A percentile compares a stretch with the other conserved stretches of the same genome.
phyloP scores from a whole-genome alignment of 2,113 vertebrate genomes.

The Sigmodon hispidus region DNA sequence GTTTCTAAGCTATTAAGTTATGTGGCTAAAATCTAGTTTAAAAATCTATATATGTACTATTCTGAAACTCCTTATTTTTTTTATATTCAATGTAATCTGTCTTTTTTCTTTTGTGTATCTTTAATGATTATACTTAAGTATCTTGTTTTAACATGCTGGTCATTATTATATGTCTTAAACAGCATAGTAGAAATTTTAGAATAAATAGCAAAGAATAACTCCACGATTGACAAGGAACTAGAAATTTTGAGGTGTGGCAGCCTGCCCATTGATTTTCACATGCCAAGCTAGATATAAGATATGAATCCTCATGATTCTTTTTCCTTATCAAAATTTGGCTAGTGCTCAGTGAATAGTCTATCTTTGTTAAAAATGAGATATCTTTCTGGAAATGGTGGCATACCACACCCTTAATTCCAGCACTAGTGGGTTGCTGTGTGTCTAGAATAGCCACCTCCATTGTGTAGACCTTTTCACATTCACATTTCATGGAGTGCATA shows the following conservation, averaged over 20 bases:
- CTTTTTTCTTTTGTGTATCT: neutral
- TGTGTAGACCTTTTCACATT: neutral
- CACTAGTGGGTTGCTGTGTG: too few relatives aligned
- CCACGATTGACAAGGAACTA: neutral
- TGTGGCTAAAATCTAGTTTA: neutral
- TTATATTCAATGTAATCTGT: neutral
- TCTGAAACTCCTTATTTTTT: neutral
- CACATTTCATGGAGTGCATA: neutral
- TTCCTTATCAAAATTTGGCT: neutral
- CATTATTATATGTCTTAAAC: neutral
- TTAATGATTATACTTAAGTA: constrained; percentile 9
- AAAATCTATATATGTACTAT: neutral
- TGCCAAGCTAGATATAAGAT: neutral
- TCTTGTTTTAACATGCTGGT: neutral
- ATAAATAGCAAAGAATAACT: neutral
- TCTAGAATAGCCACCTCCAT: neutral
- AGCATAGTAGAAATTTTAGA: neutral
- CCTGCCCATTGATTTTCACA: neutral
- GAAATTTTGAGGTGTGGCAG: neutral
- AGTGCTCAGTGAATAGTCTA: neutral
- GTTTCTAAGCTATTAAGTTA: neutral
- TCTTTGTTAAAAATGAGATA: neutral
- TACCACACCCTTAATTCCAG: neutral
- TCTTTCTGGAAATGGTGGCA: neutral
- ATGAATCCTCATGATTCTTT: neutral